Evolutionary conservation across 2,113 vertebrate genomes (phyloP), one percentile per base, ranked within the genome.

Genomic region (Pithys albifrons): DNA sequence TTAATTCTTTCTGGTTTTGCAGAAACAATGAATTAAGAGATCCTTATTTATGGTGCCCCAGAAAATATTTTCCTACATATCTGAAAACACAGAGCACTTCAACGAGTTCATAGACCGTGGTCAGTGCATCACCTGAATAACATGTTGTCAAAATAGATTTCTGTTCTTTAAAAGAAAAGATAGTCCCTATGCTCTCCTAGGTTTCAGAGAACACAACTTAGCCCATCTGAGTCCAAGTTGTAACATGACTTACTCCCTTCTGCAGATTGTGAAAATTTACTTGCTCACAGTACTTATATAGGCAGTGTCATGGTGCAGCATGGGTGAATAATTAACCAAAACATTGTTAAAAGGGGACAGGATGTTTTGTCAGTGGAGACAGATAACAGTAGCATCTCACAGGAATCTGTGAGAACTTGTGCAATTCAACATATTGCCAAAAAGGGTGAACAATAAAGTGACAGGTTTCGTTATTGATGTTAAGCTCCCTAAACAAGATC

Each of bases 251-350:
- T 82, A 37, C 3, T 48, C 16, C 16, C 33, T 66, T 62, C 65
- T n/a, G 18, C 20, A 61, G 22, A 51, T 6, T 51, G 9, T 77
- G 64, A 88, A 79, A 61, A 65, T 73, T 46, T 72, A 33, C 43
- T 49, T 72, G 48, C 23, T 91, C 7, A 12, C 23, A 48, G 43
- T 39, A 39, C 35, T 48, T 83, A 51, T 49, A 35, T 61, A 86
- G 54, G 54, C n/a, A 80, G 23, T 64, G 18, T 52, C 35, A 87
- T 43, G 10, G 25, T 73, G 46, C 58, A 77, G 31, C 89, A 76
- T 24, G 4, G 23, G 61, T 89, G 24, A 87, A 91, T 91, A 87
- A 94, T 73, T 87, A 80, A 84, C 70, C 14, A 81, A 95, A 93
- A 80, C 8, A 28, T 20, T 77, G 64, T 18, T 70, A 86, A 91